These are phyloP conservation scores for Coryphaenoides rupestris DNA, from an alignment of 2,113 vertebrate genomes.

Conservation along the genomic window DNA sequence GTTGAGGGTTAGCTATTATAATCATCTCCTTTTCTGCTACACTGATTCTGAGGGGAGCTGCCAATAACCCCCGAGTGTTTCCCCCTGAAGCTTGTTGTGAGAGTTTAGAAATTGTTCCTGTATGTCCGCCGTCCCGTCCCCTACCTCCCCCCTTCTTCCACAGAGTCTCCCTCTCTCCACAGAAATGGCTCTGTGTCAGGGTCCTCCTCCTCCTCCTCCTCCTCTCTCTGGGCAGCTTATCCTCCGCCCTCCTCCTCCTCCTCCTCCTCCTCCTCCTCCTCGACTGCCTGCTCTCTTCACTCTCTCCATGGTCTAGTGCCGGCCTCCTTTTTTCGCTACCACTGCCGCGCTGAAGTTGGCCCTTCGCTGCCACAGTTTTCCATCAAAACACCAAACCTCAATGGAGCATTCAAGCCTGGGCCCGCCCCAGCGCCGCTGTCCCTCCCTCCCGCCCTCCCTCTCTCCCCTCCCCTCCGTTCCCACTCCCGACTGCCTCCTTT, in stretches of 20 bases:
- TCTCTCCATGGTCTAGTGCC: constrained; percentile 31
- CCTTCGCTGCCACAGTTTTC: constrained; percentile 65
- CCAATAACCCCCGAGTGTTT: constrained; percentile 38
- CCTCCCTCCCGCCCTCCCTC: constrained; percentile 54
- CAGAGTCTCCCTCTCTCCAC: constrained; percentile 34
- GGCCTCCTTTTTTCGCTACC: constrained; percentile 50
- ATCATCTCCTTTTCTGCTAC: neutral
- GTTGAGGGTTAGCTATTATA: neutral
- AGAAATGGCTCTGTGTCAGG: constrained; percentile 43
- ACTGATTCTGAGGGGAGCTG: constrained; percentile 27
- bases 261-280: constrained; percentile 21
- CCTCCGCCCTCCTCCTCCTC: constrained; percentile 32
- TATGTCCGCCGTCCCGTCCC: constrained; percentile 28
- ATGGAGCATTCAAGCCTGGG: constrained; percentile 71
- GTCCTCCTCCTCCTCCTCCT: constrained; percentile 38
- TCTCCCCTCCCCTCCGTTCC: constrained; percentile 46
- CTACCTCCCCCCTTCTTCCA: constrained; percentile 18
- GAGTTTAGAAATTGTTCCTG: constrained; percentile 29
- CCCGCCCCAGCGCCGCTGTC: constrained; percentile 57
- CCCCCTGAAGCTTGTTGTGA: constrained; percentile 24
- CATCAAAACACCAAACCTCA: constrained; percentile 76
- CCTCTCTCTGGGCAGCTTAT: constrained; percentile 29
- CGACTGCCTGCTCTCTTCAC: constrained; percentile 15
- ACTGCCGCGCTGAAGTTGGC: constrained; percentile 62
- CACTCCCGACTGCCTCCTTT: constrained; percentile 47